These are phyloP conservation scores for Microvelia longipes DNA, from an alignment of 1,140 invertebrate genomes.

Conservation along the genomic window DNA sequence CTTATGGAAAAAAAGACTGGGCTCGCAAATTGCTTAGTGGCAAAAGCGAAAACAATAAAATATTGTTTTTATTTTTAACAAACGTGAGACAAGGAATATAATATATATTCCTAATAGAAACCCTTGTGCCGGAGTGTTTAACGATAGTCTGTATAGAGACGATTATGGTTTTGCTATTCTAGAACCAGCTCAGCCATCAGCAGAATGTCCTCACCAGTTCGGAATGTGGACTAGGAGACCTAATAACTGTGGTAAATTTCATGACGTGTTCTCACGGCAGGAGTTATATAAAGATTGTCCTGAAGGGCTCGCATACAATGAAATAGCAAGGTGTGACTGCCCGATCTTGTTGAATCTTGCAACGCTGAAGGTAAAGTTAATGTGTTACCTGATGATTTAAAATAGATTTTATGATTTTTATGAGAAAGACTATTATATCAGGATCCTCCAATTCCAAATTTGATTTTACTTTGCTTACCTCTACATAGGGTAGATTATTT, in stretches of 20 bases:
- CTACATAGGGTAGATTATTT: too few relatives aligned
- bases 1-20: too few relatives aligned
- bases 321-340: conserved; percentile 68
- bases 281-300: conserved; percentile 49
- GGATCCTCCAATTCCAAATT: too few relatives aligned
- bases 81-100: background rate
- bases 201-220: conserved; percentile 68
- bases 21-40: too few relatives aligned
- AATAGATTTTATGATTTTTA: too few relatives aligned
- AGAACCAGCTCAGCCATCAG: conserved; percentile 46
- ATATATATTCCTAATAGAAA: background rate
- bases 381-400: too few relatives aligned
- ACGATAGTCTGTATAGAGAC: background rate
- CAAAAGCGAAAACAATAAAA: background rate
- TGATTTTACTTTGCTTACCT: too few relatives aligned
- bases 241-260: conserved; percentile 61
- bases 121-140: background rate
- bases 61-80: background rate
- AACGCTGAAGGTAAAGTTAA: conserved; percentile 47
- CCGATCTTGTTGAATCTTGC: conserved; percentile 58
- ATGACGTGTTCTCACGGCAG: conserved; percentile 66
- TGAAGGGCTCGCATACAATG: conserved; percentile 70
- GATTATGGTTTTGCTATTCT: conserved; percentile 33
- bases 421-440: too few relatives aligned
- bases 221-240: conserved; percentile 58